A percentile compares a stretch with the other conserved stretches of the same genome.
These are phyloP conservation scores for Sebastolobus alascanus DNA, from an alignment of 2,797 vertebrate species.

Conservation along the genomic window DNA sequence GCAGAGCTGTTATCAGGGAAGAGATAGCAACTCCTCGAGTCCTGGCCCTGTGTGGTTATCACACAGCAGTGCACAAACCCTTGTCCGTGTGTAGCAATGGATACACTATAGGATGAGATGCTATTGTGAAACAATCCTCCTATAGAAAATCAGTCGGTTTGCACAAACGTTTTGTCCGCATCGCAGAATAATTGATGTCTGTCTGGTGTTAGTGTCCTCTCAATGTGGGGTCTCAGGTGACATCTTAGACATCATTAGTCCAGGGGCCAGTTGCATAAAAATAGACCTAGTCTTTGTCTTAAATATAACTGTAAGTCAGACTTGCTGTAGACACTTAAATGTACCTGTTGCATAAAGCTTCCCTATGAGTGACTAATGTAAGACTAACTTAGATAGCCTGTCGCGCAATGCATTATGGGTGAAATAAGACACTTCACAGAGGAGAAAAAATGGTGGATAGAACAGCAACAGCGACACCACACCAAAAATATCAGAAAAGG, in stretches of 20 bases:
- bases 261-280: too few species aligned
- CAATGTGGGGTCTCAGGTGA: not conserved
- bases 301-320: too few species aligned
- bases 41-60: slow-evolving; percentile 27
- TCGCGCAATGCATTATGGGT: too few species aligned
- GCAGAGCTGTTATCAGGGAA: slow-evolving; percentile 24
- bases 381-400: too few species aligned
- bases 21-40: slow-evolving; percentile 24
- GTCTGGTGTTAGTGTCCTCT: not conserved
- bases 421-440: too few species aligned
- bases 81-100: not conserved
- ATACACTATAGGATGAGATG: not conserved
- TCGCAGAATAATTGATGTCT: slow-evolving; percentile 7
- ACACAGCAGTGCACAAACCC: slow-evolving; percentile 12
- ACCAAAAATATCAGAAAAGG: too few species aligned
- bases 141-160: not conserved
- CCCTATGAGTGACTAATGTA: too few species aligned
- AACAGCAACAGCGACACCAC: too few species aligned
- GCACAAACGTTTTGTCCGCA: not conserved
- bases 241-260: not conserved
- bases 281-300: too few species aligned
- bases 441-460: too few species aligned
- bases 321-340: too few species aligned
- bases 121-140: slow-evolving; percentile 7
- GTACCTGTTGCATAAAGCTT: too few species aligned